These are phyloP conservation scores for Periophthalmus magnuspinnatus DNA, from an alignment of 2,797 vertebrate species.

Conservation along the genomic window DNA sequence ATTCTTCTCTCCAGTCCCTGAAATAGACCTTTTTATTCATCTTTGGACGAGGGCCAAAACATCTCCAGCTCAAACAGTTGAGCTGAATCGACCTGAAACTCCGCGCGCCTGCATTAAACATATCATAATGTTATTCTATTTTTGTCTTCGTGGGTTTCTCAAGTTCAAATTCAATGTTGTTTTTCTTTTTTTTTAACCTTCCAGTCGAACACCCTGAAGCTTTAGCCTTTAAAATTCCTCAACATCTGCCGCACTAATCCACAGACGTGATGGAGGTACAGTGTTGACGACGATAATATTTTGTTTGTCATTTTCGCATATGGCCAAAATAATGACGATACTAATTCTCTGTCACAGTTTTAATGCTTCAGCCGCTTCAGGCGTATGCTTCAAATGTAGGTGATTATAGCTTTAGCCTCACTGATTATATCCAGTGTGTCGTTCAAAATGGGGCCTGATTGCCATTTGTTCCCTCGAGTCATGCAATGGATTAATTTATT, in stretches of 20 bases:
- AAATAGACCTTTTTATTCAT: too few species aligned
- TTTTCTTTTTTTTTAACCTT: too few species aligned
- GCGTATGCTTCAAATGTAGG: conserved; percentile 16
- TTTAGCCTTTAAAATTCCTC: too few species aligned
- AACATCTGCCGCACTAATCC: not conserved
- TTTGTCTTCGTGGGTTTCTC: too few species aligned
- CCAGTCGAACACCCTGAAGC: too few species aligned
- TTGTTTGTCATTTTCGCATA: not conserved
- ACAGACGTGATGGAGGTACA: not conserved
- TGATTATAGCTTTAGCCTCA: conserved; percentile 41
- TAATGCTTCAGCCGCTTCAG: conserved; percentile 25
- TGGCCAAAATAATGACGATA: conserved; percentile 18
- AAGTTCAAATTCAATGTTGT: too few species aligned
- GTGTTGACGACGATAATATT: not conserved
- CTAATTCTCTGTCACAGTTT: conserved; percentile 13
- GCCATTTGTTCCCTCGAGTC: conserved; percentile 41
- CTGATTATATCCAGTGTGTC: conserved; percentile 46
- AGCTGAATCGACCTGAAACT: too few species aligned
- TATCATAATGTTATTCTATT: too few species aligned
- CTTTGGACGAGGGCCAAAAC: too few species aligned
- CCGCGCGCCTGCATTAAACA: too few species aligned
- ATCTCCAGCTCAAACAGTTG: too few species aligned
- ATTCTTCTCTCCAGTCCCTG: too few species aligned
- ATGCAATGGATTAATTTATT: conserved; percentile 51
- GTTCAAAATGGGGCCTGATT: conserved; percentile 35